A percentile compares a stretch with the other conserved stretches of the same genome.
These are phyloP conservation scores for Bimastos eiseni DNA, from an alignment of 2,888 invertebrate genomes.

Conservation along the genomic window DNA sequence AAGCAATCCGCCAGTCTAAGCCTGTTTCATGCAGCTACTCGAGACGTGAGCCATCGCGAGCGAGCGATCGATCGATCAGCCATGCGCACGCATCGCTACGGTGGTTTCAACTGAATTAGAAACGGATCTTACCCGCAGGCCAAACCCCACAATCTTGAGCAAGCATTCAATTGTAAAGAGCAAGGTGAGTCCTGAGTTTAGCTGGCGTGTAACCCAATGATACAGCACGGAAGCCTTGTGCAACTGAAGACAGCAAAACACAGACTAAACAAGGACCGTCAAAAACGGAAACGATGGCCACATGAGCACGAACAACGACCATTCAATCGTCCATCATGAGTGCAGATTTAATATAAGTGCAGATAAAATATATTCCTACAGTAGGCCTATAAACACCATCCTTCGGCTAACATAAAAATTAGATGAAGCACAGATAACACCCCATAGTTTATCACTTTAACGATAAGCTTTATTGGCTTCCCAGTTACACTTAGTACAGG, in stretches of 20 bases:
- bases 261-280: not conserved
- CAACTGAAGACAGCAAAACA: constrained; percentile 19
- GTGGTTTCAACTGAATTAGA: not conserved
- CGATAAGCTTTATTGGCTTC: too few species aligned
- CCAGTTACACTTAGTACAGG: too few species aligned
- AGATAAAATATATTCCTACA: not conserved
- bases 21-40: not conserved
- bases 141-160: constrained; percentile 99
- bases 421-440: not conserved
- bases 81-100: not conserved
- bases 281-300: not conserved
- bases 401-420: not conserved
- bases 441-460: too few species aligned
- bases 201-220: constrained; percentile 67
- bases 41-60: not conserved
- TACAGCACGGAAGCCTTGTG: constrained; percentile 30
- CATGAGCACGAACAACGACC: not conserved
- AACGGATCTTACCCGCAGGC: constrained; percentile 81
- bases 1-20: not conserved
- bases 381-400: not conserved
- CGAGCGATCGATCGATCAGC: not conserved
- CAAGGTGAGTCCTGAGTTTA: constrained; percentile 99
- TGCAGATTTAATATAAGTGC: not conserved
- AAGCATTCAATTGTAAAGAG: constrained; percentile 99
- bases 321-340: not conserved